Base-by-base conservation (phyloP, 2,888 invertebrate genomes). In the Ichneumon xanthorius region DNA sequence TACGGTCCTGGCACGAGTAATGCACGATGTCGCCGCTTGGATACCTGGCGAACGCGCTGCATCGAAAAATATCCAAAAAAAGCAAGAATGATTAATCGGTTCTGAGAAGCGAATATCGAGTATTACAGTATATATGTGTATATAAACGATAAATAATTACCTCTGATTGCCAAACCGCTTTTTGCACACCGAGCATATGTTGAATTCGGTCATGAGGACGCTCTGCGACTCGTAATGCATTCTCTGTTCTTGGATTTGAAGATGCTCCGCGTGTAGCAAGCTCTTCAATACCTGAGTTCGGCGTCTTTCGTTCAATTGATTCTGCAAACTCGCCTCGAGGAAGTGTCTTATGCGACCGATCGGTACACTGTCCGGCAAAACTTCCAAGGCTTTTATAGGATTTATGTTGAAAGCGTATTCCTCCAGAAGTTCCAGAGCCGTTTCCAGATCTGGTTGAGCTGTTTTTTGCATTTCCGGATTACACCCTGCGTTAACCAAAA, bases 1-100 rank as follows among this genome's bases (percentile, higher is more conserved):
- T 95, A 58, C 94, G 95, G 80, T 95, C 96, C 90, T 97, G 96
- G 94, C 99, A 99, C 5, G 97, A 98, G 92, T 97, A 98, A 94
- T 99, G 99, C 0, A 99, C 98, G 26, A 99, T 96, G 89, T 98
- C 97, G 2, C 98, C 98, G 94, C 97, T 97, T 1, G 99, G 98
- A 94, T 97, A 98, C 68, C 98, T 95, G 6, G 98, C 98, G 94
- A 99, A 98, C 33, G 99, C 99, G 95, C 98, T 97, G 94, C 87
- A 95, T 95, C 87, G 87, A 89, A 90, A 90, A 86, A 58, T 75
- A 70, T 77, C 22, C 26, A 77, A 70, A 73, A 72, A 22, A 48
- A 58, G 73, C 5, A 76, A 11, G n/a, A 48, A 30, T 67, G 45
- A 86, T 75, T 65, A 73, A 75, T 79, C 45, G 22, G 33, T 30